Base-by-base conservation (phyloP, 2,888 invertebrate species). In the Petrolisthes cinctipes region DNA sequence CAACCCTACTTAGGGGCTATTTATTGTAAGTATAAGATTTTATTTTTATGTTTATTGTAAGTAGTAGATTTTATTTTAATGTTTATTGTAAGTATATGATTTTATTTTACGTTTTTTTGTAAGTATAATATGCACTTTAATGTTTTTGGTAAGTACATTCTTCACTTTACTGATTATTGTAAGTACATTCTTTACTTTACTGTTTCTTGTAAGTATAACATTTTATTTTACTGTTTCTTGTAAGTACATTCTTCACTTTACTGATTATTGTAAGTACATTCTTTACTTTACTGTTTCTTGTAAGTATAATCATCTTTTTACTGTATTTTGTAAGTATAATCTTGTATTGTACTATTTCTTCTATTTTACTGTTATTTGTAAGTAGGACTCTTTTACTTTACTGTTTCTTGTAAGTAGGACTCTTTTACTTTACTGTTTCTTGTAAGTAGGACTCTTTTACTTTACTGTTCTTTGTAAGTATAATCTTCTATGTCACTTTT, bases 1-100 rank as follows among this genome's bases (percentile, higher is more conserved):
- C 61, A 14, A 5, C 81, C 81, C 81, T 81, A 3, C 37, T 66
- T 4, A 81, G 61, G 81, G 66, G 66, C 66, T 81, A 11, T n/a
- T 9, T 20, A 14, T 37, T 81, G 81, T 81, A 81, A 81, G 81
- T 81, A 37, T 81, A 3, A 71, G 0, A 71, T 11, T 71, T 2
- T 17, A 17, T 9, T 17, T 61, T 61, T 1, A 3, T 9, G 1
- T 11, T 17, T 17, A 11, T 9, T 53, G n/a, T 66, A 85, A 37
- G 37, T 17, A 83, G 61, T 9, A 61, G 17, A 61, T 17, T 61
- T 61, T 3, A 61, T 61, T 61, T 61, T 9, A 61, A 1, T 1
- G 61, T 61, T 61, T 11, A 9, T 9, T 17, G 9, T 61, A 61
- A 17, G 11, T 9, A 61, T 14, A 61, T 61, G 61, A 9, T 9